Percentiles rank a stretch among this genome's conserved stretches.
Conservation (phyloP, 1,140 invertebrate species). For the Yoshiicerus persimilis region DNA sequence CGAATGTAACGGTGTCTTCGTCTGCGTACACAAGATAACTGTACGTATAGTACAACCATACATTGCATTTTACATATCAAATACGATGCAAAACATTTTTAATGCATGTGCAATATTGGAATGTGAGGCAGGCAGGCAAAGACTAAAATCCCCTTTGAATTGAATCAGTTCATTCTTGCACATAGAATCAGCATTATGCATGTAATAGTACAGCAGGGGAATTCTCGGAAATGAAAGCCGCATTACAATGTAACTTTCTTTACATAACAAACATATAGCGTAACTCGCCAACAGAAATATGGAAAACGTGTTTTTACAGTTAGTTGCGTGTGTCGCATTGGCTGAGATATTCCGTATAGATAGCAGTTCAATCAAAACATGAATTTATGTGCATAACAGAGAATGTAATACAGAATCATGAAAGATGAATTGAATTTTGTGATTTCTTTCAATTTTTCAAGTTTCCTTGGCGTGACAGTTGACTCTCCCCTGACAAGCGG, state of each 20-base stretch:
- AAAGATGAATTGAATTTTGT: neutral
- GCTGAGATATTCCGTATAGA: neutral
- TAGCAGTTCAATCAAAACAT: neutral
- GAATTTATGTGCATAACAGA: neutral
- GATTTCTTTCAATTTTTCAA: slow-evolving; percentile 21
- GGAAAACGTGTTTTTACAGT: neutral
- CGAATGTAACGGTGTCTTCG: no score
- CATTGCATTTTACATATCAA: no score
- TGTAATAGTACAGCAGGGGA: neutral
- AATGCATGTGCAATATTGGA: no score
- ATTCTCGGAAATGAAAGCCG: neutral
- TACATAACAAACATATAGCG: neutral
- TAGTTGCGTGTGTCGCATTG: neutral
- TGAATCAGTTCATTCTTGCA: neutral
- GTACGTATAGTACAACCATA: no score
- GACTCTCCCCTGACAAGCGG: slow-evolving; percentile 1
- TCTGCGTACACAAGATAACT: no score
- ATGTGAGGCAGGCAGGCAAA: no score
- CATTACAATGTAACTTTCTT: neutral
- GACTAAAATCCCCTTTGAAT: neutral
- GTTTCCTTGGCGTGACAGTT: neutral
- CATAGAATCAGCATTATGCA: neutral
- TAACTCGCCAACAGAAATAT: no score
- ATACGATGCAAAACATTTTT: no score
- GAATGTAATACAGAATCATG: neutral